phyloP scores from a whole-genome alignment of 1,140 invertebrate genomes.

The Drosophila takahashii region DNA sequence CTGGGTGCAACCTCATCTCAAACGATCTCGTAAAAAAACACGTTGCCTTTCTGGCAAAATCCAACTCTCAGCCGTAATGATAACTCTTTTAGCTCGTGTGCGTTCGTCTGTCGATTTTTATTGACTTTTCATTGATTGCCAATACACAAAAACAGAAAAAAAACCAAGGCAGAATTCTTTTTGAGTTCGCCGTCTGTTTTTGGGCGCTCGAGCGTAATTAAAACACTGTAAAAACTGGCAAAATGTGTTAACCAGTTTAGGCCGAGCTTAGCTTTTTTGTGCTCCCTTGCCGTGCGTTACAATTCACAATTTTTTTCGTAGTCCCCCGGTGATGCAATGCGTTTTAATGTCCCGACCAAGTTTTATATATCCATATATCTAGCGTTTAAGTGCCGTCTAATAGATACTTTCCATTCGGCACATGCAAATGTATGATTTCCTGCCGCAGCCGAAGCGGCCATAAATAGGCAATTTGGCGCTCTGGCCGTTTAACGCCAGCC shows the following conservation, averaged over 20 bases:
- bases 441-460: slow-evolving; percentile 47
- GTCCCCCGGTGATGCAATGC: slow-evolving; percentile 48
- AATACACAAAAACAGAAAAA: slow-evolving; percentile 9
- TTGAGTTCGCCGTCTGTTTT: slow-evolving; percentile 55
- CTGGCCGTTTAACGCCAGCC: slow-evolving; percentile 76
- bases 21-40: slow-evolving; percentile 69
- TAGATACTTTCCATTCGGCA: slow-evolving; percentile 58
- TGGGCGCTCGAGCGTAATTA: slow-evolving; percentile 63
- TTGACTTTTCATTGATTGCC: slow-evolving; percentile 75
- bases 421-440: slow-evolving; percentile 78
- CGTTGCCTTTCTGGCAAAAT: slow-evolving; percentile 40
- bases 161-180: slow-evolving; percentile 53
- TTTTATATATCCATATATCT: slow-evolving; percentile 25
- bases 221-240: slow-evolving; percentile 61
- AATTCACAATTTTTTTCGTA: slow-evolving; percentile 27
- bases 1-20: slow-evolving; percentile 53
- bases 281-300: slow-evolving; percentile 29
- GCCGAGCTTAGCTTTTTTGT: slow-evolving; percentile 7
- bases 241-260: slow-evolving; percentile 63
- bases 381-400: slow-evolving; percentile 33
- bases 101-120: slow-evolving; percentile 56
- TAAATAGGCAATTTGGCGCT: slow-evolving; percentile 76
- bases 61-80: slow-evolving; percentile 38
- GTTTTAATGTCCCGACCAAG: slow-evolving; percentile 38
- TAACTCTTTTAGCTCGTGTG: slow-evolving; percentile 58